These are phyloP conservation scores for Sphenopsis melanotis DNA, from an alignment of 2,797 vertebrate genomes.

Conservation along the genomic window DNA sequence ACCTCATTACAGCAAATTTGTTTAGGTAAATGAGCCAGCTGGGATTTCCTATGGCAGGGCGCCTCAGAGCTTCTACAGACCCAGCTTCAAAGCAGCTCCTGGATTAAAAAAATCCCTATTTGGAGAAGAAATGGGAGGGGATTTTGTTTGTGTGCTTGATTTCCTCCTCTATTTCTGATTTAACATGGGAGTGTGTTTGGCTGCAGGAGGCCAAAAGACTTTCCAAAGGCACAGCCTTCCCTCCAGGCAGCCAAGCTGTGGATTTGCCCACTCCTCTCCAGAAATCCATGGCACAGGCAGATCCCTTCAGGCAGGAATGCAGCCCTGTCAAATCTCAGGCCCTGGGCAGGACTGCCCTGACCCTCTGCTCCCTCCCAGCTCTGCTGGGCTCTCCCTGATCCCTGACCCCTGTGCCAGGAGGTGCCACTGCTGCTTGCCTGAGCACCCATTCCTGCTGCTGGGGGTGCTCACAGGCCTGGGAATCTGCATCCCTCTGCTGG, in stretches of 20 bases:
- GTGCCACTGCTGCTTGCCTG: background rate
- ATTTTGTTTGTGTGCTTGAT: background rate
- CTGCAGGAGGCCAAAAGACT: background rate
- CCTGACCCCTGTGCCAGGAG: background rate
- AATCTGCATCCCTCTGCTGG: background rate
- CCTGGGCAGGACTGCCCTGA: background rate
- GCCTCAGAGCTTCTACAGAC: background rate
- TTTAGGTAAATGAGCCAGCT: background rate
- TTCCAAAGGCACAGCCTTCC: background rate
- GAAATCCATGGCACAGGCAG: slow-evolving; percentile 3
- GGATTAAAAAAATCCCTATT: background rate
- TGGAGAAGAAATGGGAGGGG: background rate
- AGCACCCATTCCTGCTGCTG: background rate
- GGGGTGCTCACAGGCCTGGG: background rate
- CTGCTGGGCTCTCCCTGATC: background rate
- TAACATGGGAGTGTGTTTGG: fast-evolving
- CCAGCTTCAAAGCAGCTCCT: background rate
- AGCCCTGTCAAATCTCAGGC: slow-evolving; percentile 52
- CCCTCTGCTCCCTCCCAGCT: slow-evolving; percentile 26
- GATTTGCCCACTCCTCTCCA: background rate
- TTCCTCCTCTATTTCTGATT: background rate
- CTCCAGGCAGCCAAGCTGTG: background rate
- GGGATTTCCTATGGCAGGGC: background rate
- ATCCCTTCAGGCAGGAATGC: slow-evolving; percentile 53
- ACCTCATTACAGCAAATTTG: background rate